phyloP scores from a whole-genome alignment of 2,888 invertebrate genomes.

The Amblyjoppa proteus region DNA sequence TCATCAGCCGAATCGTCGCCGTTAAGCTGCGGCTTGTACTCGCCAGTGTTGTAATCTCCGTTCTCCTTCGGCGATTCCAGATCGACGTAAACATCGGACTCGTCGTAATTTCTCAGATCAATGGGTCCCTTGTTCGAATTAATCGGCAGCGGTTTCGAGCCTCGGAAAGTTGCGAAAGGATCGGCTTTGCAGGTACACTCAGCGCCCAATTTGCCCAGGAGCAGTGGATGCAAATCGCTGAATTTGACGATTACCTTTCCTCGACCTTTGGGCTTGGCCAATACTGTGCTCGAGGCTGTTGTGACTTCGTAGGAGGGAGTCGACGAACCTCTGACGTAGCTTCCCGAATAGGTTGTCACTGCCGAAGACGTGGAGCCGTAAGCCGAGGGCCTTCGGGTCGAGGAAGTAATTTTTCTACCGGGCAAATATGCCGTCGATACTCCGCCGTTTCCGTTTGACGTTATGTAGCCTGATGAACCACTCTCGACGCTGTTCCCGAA shows the following conservation, averaged over 20 bases:
- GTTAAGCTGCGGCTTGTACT: conserved; percentile 60
- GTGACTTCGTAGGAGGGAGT: conserved; percentile 51
- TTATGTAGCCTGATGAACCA: conserved; percentile 2
- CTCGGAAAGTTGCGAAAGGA: conserved; percentile 81
- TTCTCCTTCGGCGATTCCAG: conserved; percentile 74
- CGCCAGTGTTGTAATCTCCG: conserved; percentile 67
- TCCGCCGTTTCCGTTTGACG: conserved; percentile 24
- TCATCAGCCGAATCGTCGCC: conserved; percentile 13
- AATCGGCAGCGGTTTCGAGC: conserved; percentile 75
- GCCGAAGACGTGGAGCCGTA: conserved; percentile 61
- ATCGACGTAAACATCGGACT: conserved; percentile 83
- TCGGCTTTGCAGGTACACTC: conserved; percentile 89
- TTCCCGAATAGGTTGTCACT: conserved; percentile 75
- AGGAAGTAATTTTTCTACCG: conserved; percentile 19
- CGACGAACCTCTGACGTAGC: conserved; percentile 64
- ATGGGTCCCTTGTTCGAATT: conserved; percentile 80
- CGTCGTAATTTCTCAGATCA: conserved; percentile 82
- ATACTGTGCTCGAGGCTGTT: conserved; percentile 44
- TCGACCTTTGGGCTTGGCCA: conserved; percentile 75
- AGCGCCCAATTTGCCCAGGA: conserved; percentile 90
- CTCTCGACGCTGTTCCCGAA: conserved; percentile 28
- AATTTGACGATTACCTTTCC: conserved; percentile 88
- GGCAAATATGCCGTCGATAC: conserved; percentile 36
- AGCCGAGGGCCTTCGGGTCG: neutral
- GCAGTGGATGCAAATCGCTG: conserved; percentile 90